These are phyloP conservation scores for Halcyon badia DNA, from an alignment of 2,797 vertebrate genomes.

Conservation along the genomic window DNA sequence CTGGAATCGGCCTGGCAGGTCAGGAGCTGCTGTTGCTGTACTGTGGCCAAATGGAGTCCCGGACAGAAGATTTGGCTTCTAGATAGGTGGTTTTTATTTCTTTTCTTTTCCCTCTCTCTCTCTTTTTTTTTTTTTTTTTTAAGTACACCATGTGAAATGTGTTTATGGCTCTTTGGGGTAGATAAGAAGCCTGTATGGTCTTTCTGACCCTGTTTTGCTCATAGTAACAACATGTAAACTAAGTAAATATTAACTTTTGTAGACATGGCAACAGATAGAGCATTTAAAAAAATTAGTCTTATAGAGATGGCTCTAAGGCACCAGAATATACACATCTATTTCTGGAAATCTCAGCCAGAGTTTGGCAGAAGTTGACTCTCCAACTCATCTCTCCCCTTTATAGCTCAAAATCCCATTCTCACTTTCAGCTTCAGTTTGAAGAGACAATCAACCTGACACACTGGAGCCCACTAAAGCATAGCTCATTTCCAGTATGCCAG, in stretches of 20 bases:
- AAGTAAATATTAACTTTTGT: not conserved
- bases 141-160: not conserved
- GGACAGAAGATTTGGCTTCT: not conserved
- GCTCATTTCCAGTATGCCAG: not conserved
- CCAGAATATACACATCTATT: not conserved
- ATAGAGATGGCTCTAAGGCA: not conserved
- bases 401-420: not conserved
- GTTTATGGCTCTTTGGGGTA: not conserved
- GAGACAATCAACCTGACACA: not conserved
- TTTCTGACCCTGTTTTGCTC: not conserved
- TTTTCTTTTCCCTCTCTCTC: no score
- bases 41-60: not conserved
- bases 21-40: not conserved
- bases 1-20: not conserved
- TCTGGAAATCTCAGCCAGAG: not conserved
- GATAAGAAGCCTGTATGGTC: not conserved
- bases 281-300: not conserved
- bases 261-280: not conserved
- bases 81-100: not conserved
- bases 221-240: not conserved
- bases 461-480: not conserved
- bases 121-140: not conserved
- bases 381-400: not conserved
- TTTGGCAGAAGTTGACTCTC: fast-evolving
- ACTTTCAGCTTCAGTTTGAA: not conserved